Conservation (phyloP, 2,888 invertebrate species). For the Falcaria lacertinaria region DNA sequence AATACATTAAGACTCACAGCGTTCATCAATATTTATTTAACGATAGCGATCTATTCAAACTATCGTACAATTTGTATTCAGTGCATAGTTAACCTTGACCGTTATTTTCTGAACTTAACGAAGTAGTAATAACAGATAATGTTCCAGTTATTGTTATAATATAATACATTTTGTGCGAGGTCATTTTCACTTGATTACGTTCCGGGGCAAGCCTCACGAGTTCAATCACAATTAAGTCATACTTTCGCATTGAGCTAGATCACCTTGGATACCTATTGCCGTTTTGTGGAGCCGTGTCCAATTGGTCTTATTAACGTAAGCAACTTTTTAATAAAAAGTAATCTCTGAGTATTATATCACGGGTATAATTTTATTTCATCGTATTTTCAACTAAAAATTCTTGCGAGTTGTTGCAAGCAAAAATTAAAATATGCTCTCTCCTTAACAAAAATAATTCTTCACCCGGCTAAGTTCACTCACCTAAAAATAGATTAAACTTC, state of each 20-base stretch:
- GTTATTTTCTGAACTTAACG: conserved; percentile 22
- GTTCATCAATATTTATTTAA: not conserved
- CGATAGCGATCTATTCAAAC: not conserved
- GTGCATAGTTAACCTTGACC: conserved; percentile 13
- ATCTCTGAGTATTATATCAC: too few species aligned
- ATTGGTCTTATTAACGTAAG: too few species aligned
- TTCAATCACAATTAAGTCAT: conserved; percentile 18
- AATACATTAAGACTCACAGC: not conserved
- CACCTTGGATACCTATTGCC: not conserved
- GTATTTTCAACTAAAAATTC: too few species aligned
- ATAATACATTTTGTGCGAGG: conserved; percentile 19
- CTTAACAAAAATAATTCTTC: not conserved
- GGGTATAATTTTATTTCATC: too few species aligned
- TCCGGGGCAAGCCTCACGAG: conserved; percentile 22
- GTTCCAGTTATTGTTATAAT: conserved; percentile 21
- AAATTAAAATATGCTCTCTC: not conserved
- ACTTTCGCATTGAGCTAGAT: not conserved
- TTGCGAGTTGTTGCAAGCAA: too few species aligned
- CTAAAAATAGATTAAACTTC: not conserved
- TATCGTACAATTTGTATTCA: not conserved
- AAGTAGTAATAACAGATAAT: conserved; percentile 19
- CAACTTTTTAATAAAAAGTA: too few species aligned
- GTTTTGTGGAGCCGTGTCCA: not conserved
- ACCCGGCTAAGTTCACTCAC: not conserved
- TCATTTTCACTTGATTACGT: conserved; percentile 26